Evolutionary conservation across 2,113 vertebrate genomes (phyloP).

Genomic region (Sinocyclocheilus rhinocerous): DNA sequence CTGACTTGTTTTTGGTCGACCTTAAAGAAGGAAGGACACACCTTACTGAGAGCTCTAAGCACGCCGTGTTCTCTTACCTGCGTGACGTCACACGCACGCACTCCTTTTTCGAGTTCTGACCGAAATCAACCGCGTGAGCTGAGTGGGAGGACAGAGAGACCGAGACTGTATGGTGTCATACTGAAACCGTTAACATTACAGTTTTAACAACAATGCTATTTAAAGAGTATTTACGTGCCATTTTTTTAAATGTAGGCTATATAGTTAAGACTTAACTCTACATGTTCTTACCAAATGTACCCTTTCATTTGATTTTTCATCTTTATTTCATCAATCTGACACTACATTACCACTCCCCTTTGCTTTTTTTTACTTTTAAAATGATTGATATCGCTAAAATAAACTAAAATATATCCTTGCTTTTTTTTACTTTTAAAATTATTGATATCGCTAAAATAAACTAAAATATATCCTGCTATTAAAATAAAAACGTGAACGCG

Average conservation of each 20-base stretch:
- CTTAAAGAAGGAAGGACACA: not conserved
- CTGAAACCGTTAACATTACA: too few species aligned
- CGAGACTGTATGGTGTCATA: too few species aligned
- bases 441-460: not conserved
- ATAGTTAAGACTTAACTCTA: too few species aligned
- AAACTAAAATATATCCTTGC: not conserved
- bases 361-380: too few species aligned
- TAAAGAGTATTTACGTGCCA: not conserved
- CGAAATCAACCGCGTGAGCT: not conserved
- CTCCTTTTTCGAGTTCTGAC: not conserved
- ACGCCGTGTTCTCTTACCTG: not conserved
- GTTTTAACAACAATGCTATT: not conserved
- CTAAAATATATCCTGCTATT: not conserved
- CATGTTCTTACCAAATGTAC: too few species aligned
- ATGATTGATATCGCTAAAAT: not conserved
- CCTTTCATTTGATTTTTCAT: not conserved
- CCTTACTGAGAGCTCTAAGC: not conserved
- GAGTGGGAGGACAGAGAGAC: not conserved
- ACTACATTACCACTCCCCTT: not conserved
- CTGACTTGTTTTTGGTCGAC: not conserved
- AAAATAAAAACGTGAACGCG: too few species aligned
- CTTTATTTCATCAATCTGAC: not conserved
- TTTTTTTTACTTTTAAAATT: too few species aligned
- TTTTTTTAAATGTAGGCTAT: too few species aligned
- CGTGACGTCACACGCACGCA: conserved; percentile 13